A percentile compares a stretch with the other conserved stretches of the same genome.
Evolutionary conservation across 2,797 vertebrate genomes (phyloP).

Genomic region (Sorex maritimensis): DNA sequence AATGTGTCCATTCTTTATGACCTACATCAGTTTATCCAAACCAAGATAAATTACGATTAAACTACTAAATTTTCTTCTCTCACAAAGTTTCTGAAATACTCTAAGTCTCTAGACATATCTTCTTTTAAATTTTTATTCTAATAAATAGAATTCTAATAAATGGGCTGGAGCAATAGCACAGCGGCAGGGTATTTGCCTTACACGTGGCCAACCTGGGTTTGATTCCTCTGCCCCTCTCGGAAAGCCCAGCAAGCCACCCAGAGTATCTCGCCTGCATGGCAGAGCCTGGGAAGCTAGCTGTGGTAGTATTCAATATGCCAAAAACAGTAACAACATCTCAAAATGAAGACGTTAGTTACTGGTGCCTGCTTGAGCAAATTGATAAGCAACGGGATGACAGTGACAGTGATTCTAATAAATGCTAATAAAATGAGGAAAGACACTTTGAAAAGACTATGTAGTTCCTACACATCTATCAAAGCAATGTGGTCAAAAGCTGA

Average conservation of each 20-base stretch:
- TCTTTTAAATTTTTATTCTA: constrained; percentile 34
- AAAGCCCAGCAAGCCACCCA: too few species aligned
- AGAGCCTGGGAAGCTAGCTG: too few species aligned
- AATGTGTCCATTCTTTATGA: neutral
- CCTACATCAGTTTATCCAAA: neutral
- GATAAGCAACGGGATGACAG: too few species aligned
- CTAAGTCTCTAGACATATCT: neutral
- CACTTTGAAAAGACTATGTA: neutral
- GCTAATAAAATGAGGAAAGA: neutral
- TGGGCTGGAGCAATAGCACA: too few species aligned
- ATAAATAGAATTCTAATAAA: neutral
- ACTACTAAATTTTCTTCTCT: neutral
- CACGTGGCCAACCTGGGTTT: too few species aligned
- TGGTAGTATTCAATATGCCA: too few species aligned
- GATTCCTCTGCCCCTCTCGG: too few species aligned
- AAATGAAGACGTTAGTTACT: too few species aligned
- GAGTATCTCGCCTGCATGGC: too few species aligned
- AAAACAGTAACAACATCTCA: too few species aligned
- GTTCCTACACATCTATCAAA: neutral
- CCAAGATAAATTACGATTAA: neutral
- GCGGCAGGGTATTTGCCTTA: too few species aligned
- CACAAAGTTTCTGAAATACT: constrained; percentile 5
- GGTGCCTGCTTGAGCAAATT: too few species aligned
- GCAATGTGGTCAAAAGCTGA: neutral
- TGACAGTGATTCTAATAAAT: neutral